Evolutionary conservation across 2,888 invertebrate genomes (phyloP).

Genomic region (Drosophila conformis): DNA sequence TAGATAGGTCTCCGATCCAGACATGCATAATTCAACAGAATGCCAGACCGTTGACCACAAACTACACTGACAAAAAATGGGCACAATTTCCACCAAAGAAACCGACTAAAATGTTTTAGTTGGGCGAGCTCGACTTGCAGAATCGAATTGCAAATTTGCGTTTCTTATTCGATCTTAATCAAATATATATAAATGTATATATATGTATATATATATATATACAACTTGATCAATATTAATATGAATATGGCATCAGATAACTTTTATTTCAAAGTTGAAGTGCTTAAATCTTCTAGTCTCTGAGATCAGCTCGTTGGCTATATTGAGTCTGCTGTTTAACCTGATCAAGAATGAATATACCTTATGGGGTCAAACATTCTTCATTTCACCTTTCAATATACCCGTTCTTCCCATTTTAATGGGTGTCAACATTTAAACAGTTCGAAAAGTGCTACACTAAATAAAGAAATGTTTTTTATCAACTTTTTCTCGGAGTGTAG

Average conservation of each 20-base stretch:
- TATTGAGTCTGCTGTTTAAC: neutral
- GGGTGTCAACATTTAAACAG: too few species aligned
- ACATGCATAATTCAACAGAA: slow-evolving; percentile 73
- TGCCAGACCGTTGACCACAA: slow-evolving; percentile 54
- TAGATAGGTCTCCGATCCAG: slow-evolving; percentile 25
- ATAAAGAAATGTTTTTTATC: too few species aligned
- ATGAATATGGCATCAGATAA: neutral
- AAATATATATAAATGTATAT: neutral
- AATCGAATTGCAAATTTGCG: neutral
- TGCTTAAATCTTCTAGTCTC: neutral
- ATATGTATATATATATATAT: too few species aligned
- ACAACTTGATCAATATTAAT: too few species aligned
- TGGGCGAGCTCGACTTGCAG: neutral
- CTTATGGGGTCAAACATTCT: neutral
- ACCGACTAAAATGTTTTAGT: neutral
- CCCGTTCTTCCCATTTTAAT: too few species aligned
- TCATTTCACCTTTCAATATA: neutral
- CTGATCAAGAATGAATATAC: neutral
- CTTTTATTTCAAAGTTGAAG: neutral
- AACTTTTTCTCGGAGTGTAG: neutral
- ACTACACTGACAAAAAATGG: slow-evolving; percentile 21
- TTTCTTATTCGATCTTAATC: neutral
- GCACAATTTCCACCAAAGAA: neutral
- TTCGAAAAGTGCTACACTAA: too few species aligned
- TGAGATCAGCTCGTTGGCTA: neutral